Evolutionary conservation across 2,888 invertebrate genomes (phyloP), one percentile per base, ranked within the genome.

Genomic region (Lagria hirta): DNA sequence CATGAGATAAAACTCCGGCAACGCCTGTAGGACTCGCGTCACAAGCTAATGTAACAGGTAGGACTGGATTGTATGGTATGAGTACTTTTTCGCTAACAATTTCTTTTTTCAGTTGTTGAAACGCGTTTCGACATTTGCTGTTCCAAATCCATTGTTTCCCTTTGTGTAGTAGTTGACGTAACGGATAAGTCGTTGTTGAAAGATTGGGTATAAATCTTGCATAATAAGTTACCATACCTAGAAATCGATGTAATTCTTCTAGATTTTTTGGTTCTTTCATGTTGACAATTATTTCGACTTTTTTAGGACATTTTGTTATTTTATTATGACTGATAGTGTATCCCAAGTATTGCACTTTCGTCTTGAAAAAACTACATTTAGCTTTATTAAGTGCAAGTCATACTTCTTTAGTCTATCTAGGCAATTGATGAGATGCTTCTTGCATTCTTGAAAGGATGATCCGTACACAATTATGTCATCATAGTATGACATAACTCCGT

Each of bases 21-120:
- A 65, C 33, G 11, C 66, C 66, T 8, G 38, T 40, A 4, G 60
- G 61, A 29, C 60, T 62, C 5, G 66, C 65, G 52, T 69, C 67
- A 6, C 64, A 61, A 3, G 65, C 62, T 11, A 68, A 26, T 21
- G 42, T 38, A 2, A 62, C 14, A 2, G 59, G 56, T 43, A 57
- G 42, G 7, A 55, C 43, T 11, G 26, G 36, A 40, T 64, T 42
- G 27, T 55, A 65, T 21, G 57, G 59, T 28, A 35, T 48, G 7
- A 62, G 35, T 16, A 57, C 51, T 22, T 41, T 37, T n/a, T 49
- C 47, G 21, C 52, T 42, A 12, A 47, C 32, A 1, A 60, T 52
- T 34, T 60, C 55, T 12, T 34, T 13, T 12, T 42, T 42, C 4
- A 42, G 2, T 26, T 10, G 4, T 2, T 1, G 1, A 8, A 34